These are phyloP conservation scores for Litoditis marina DNA, from an alignment of 2,888 invertebrate genomes.

Conservation along the genomic window DNA sequence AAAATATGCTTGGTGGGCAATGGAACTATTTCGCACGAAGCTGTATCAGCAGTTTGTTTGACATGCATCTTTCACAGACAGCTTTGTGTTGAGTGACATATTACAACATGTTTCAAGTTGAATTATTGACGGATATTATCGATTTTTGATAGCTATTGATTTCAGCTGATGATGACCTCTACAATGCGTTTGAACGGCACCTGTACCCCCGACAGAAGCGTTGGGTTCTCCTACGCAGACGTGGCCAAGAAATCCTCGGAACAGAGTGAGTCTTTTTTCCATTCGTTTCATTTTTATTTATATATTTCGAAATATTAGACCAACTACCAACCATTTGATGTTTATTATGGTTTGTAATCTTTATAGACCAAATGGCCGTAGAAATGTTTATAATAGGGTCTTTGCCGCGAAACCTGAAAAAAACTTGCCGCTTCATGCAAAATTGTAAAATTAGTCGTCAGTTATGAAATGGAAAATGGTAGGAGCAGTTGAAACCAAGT, in stretches of 20 bases:
- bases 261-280: conserved; percentile 3
- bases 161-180: conserved; percentile 10
- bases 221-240: conserved; percentile 38
- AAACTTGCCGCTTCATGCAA: no score
- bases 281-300: background rate
- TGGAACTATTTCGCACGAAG: no score
- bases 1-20: no score
- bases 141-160: background rate
- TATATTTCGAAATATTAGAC: no score
- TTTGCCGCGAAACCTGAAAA: no score
- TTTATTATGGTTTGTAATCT: background rate
- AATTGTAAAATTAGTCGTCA: no score
- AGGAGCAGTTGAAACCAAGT: no score
- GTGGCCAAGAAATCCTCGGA: conserved; percentile 30
- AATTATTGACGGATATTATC: background rate
- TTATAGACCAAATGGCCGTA: background rate
- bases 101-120: background rate
- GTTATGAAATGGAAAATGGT: no score
- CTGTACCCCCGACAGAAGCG: conserved; percentile 4
- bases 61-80: background rate
- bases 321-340: no score
- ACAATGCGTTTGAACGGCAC: background rate
- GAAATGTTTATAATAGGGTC: background rate
- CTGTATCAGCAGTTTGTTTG: background rate
- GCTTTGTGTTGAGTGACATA: background rate